Evolutionary conservation across 2,113 vertebrate genomes (phyloP), one percentile per base, ranked within the genome.

Genomic region (Leptosomus discolor): DNA sequence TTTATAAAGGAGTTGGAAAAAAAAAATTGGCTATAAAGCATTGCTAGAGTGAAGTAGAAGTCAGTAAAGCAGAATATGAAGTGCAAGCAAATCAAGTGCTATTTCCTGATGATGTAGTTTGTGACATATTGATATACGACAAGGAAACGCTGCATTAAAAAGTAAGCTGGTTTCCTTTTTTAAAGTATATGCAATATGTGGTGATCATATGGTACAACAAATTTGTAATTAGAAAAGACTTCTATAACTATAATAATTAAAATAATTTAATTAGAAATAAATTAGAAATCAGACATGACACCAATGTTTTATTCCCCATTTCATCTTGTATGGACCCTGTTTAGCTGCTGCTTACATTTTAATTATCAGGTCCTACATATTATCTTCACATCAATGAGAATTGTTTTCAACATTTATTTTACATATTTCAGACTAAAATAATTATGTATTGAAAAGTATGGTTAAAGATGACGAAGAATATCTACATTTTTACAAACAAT

Each of bases 331-430:
- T 3, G 32, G 39, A 89, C 24, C 24, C 36, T 60, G 32, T 64
- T 78, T 64, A 95, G 73, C 39, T 95, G 64, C 51, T 75, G 65
- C 64, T 93, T 56, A 71, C 68, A 60, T 94, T 96, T 80, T 69
- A 64, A 58, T 32, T 3, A 82, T 77, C 68, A 77, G 54, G 24
- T 79, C 46, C 51, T 69, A 32, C 58, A 48, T 77, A 92, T 68
- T 91, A 65, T 45, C 54, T 94, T 85, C 77, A 88, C 94, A 96
- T 96, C 90, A 91, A 39, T 51, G 45, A 78, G 76, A 64, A 94
- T 54, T 94, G 34, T 91, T 97, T 97, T 96, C 94, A 93, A 48
- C 51, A 96, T 56, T 67, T 69, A 95, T 77, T 91, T 87, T 85
- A 69, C 18, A 48, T 87, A 88, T 75, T 95, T 97, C 95, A 77